Evolutionary conservation across 2,888 invertebrate genomes (phyloP).

Genomic region (Ectemnius continuus): DNA sequence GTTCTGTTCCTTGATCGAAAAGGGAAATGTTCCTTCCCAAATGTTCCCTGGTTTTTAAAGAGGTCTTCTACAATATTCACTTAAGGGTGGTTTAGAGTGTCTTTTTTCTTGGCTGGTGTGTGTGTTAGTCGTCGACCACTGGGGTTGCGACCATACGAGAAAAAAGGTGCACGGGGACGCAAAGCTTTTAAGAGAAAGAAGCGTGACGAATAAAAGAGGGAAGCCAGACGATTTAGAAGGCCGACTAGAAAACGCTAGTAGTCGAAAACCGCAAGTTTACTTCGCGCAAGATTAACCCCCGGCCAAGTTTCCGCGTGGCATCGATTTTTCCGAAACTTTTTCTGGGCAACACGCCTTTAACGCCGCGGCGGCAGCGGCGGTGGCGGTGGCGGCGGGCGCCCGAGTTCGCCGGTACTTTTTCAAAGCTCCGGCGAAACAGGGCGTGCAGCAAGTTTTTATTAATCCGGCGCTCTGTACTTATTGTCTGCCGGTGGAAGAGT

Average conservation of each 20-base stretch:
- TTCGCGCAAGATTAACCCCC: conserved; percentile 22
- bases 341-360: conserved; percentile 5
- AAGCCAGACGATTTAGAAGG: conserved; percentile 14
- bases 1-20: too few species aligned
- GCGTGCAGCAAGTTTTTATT: neutral
- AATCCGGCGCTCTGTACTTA: conserved; percentile 3
- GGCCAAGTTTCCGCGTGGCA: conserved; percentile 7
- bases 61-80: too few species aligned
- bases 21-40: too few species aligned
- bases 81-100: too few species aligned
- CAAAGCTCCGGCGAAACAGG: neutral
- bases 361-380: too few species aligned
- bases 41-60: too few species aligned
- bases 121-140: too few species aligned
- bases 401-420: neutral
- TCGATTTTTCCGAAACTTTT: conserved; percentile 8
- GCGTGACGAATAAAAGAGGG: neutral
- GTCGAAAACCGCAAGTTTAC: conserved; percentile 15
- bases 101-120: too few species aligned
- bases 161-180: conserved; percentile 34
- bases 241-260: conserved; percentile 12
- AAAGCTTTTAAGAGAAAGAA: conserved; percentile 46
- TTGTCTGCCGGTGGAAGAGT: conserved; percentile 3
- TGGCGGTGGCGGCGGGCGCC: too few species aligned
- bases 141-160: too few species aligned